Percentiles rank a stretch among this genome's conserved stretches.
Conservation (phyloP, 2,797 vertebrate species). For the Cirrhinus molitorella region DNA sequence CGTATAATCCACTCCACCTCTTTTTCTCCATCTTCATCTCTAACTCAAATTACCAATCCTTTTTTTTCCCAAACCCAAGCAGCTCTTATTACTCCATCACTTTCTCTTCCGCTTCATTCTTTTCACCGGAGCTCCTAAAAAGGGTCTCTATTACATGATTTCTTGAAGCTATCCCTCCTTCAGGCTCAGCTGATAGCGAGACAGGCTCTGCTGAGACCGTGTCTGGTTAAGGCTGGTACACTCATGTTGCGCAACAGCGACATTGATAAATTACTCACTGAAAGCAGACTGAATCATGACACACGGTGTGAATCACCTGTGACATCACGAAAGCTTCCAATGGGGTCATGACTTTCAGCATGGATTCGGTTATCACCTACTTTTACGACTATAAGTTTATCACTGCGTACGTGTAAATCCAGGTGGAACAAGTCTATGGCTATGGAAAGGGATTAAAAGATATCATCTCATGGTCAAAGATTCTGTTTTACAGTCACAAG, state of each 20-base stretch:
- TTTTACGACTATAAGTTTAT: slow-evolving; percentile 16
- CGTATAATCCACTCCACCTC: slow-evolving; percentile 8
- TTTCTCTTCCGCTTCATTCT: slow-evolving; percentile 33
- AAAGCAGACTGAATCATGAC: slow-evolving; percentile 32
- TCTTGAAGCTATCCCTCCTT: background rate
- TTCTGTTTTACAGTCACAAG: background rate
- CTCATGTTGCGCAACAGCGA: slow-evolving; percentile 51
- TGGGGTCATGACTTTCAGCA: background rate
- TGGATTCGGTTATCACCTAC: background rate
- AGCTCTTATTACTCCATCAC: slow-evolving; percentile 38
- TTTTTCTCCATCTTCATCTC: slow-evolving; percentile 2
- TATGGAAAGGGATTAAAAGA: background rate
- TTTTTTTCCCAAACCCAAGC: slow-evolving; percentile 5
- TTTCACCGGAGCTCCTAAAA: slow-evolving; percentile 33
- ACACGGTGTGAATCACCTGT: slow-evolving; percentile 8
- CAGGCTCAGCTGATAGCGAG: slow-evolving; percentile 21
- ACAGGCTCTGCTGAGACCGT: slow-evolving; percentile 18
- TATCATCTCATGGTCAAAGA: background rate
- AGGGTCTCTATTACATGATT: slow-evolving; percentile 53
- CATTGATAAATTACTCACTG: slow-evolving; percentile 41
- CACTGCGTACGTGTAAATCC: background rate
- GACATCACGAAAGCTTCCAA: background rate
- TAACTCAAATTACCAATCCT: too few species aligned
- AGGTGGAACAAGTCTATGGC: background rate
- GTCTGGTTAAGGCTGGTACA: slow-evolving; percentile 49